Evolutionary conservation across 2,797 vertebrate species (phyloP).

Genomic region (Sus cebifrons): DNA sequence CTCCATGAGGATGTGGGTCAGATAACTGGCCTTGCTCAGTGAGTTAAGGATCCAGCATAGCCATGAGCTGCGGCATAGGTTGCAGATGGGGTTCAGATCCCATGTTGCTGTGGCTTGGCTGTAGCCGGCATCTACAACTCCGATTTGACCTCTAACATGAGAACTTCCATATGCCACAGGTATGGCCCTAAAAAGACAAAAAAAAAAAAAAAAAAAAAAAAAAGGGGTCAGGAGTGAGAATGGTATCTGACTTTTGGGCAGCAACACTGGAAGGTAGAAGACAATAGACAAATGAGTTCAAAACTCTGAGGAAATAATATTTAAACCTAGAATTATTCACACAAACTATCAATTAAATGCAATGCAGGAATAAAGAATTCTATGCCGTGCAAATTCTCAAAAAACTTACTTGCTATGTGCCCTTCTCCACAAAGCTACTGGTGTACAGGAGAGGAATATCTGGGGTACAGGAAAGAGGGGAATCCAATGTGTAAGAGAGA

Average conservation of each 20-base stretch:
- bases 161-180: too few species aligned
- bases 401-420: neutral
- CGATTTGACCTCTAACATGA: too few species aligned
- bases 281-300: neutral
- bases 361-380: neutral
- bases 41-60: too few species aligned
- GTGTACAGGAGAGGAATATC: neutral
- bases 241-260: neutral
- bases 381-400: neutral
- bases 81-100: too few species aligned
- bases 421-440: neutral
- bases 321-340: constrained; percentile 1
- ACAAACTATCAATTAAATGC: neutral
- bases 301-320: constrained; percentile 13
- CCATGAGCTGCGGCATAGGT: too few species aligned
- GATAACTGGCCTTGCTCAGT: too few species aligned
- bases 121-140: too few species aligned
- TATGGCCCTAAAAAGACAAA: neutral
- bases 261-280: neutral
- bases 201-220: neutral
- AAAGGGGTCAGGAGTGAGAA: neutral
- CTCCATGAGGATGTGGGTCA: too few species aligned
- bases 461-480: neutral
- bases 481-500: neutral
- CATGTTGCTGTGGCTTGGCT: too few species aligned